These are phyloP conservation scores for Steromphala cineraria DNA, from an alignment of 2,888 invertebrate species.

Conservation along the genomic window DNA sequence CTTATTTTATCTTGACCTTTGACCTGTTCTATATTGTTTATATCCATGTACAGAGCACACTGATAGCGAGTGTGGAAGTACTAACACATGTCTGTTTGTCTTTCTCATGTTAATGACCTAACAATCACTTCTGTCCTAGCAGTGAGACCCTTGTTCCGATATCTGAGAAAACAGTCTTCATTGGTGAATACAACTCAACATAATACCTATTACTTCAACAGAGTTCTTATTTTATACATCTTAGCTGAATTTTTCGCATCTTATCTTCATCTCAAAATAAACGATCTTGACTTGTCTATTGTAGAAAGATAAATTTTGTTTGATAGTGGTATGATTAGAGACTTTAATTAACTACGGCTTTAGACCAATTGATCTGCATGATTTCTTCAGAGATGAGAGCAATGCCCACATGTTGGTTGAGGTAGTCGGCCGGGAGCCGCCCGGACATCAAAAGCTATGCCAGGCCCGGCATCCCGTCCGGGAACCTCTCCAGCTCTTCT, in stretches of 20 bases:
- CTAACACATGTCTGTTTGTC: constrained; percentile 10
- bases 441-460: constrained; percentile 1
- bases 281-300: no score
- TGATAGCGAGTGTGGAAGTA: neutral
- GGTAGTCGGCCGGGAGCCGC: neutral
- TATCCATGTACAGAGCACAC: constrained; percentile 11
- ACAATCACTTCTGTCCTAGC: neutral
- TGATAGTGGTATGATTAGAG: no score
- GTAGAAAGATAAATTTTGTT: no score
- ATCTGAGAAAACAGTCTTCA: constrained; percentile 6
- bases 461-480: neutral
- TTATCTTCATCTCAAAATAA: no score
- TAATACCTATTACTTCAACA: no score
- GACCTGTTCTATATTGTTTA: constrained; percentile 3
- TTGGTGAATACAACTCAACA: no score
- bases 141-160: constrained; percentile 7
- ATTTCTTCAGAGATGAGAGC: constrained; percentile 17
- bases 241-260: no score
- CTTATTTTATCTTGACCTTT: constrained; percentile 15
- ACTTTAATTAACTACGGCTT: neutral
- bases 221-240: no score
- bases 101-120: constrained; percentile 10
- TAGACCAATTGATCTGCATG: neutral
- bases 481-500: neutral
- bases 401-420: constrained; percentile 8